phyloP scores from a whole-genome alignment of 2,113 vertebrate species.

The Lipophrys pholis region DNA sequence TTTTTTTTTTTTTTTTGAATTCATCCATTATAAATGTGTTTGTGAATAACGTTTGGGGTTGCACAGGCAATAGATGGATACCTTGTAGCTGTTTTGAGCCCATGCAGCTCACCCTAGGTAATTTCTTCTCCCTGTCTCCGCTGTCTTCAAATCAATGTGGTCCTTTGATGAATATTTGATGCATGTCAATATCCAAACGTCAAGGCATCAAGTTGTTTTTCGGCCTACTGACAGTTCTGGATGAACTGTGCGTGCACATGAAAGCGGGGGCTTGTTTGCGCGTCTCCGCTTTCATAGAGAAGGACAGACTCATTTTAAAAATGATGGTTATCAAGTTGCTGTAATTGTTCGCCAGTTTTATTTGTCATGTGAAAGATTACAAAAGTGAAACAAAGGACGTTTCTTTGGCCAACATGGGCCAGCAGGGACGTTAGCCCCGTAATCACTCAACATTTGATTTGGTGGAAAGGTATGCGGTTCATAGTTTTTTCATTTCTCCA shows the following conservation, averaged over 20 bases:
- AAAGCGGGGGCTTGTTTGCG: constrained; percentile 3
- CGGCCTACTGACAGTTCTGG: constrained; percentile 43
- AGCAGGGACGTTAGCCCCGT: constrained; percentile 19
- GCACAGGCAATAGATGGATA: constrained; percentile 12
- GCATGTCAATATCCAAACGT: constrained; percentile 53
- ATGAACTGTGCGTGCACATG: background rate
- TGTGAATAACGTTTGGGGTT: constrained; percentile 3
- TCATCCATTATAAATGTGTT: constrained; percentile 16
- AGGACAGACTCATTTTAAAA: background rate
- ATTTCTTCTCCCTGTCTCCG: constrained; percentile 3
- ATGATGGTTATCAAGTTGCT: background rate
- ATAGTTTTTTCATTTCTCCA: constrained; percentile 40
- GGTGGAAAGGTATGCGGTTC: constrained; percentile 60
- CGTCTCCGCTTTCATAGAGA: background rate
- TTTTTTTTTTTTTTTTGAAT: background rate
- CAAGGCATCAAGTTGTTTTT: constrained; percentile 34
- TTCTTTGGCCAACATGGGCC: background rate
- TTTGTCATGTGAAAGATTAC: too few species aligned
- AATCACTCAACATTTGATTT: constrained; percentile 46
- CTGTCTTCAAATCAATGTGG: constrained; percentile 31
- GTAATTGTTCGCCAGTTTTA: background rate
- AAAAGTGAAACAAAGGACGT: background rate
- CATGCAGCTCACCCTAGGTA: constrained; percentile 9
- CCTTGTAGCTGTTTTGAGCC: constrained; percentile 17
- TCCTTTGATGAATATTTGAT: constrained; percentile 73